Percentiles rank a stretch among this genome's conserved stretches.
These are phyloP conservation scores for Oxystoma pomonae DNA, from an alignment of 2,888 invertebrate genomes.

Conservation along the genomic window DNA sequence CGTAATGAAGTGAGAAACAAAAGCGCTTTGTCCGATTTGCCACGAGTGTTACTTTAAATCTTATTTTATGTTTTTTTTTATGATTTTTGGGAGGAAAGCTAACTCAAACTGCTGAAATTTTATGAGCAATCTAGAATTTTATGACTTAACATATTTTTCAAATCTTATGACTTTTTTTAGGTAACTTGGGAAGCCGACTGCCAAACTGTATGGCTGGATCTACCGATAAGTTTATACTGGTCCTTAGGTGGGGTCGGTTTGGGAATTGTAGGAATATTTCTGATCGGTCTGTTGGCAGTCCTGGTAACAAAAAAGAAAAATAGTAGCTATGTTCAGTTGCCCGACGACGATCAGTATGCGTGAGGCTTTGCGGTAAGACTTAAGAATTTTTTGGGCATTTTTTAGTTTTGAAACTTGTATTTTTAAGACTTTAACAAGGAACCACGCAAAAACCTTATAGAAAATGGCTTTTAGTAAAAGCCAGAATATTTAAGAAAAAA, in stretches of 20 bases:
- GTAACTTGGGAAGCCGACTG: conserved; percentile 63
- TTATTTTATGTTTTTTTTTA: no score
- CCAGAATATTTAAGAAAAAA: no score
- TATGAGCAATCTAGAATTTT: no score
- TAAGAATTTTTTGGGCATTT: background rate
- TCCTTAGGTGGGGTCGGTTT: background rate
- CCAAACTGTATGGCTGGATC: conserved; percentile 6
- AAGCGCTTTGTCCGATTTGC: no score
- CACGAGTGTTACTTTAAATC: no score
- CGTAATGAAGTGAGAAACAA: no score
- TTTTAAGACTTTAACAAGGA: no score
- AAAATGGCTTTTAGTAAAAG: no score
- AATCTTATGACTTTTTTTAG: background rate
- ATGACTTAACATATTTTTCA: background rate
- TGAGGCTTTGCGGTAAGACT: background rate
- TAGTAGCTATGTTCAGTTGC: background rate
- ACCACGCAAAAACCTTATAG: no score
- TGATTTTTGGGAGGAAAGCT: no score
- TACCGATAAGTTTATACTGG: background rate
- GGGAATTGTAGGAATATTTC: background rate
- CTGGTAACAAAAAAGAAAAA: background rate
- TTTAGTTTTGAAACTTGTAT: no score
- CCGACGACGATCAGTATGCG: background rate
- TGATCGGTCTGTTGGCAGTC: background rate
- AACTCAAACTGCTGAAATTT: no score